Evolutionary conservation across 2,888 invertebrate species (phyloP).

Genomic region (Zygogramma bicolorata): DNA sequence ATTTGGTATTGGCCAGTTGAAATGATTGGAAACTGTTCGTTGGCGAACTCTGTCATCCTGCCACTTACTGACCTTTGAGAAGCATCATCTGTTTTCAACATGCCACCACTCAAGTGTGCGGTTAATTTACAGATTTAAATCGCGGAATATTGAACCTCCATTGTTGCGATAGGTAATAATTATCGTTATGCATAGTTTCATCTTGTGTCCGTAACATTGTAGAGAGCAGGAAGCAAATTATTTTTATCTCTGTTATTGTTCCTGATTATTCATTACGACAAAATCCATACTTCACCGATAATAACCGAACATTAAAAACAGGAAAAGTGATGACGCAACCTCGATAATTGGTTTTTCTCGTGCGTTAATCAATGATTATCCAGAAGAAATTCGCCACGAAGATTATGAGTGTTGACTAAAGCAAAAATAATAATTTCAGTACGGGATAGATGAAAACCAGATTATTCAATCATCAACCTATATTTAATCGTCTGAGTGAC

Average conservation of each 20-base stretch:
- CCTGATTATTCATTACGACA: constrained; percentile 31
- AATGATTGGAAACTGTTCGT: no score
- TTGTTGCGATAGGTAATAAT: constrained; percentile 10
- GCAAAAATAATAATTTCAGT: not conserved
- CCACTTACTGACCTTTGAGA: no score
- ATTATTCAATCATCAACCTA: no score
- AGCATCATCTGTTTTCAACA: not conserved
- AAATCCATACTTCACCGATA: constrained; percentile 32
- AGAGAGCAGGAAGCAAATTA: constrained; percentile 28
- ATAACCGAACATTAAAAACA: constrained; percentile 19
- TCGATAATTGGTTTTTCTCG: not conserved
- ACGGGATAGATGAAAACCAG: no score
- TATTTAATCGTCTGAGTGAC: no score
- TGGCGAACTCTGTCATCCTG: no score
- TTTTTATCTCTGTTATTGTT: constrained; percentile 34
- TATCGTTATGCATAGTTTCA: constrained; percentile 11
- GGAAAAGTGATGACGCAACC: constrained; percentile 13
- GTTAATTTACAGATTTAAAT: not conserved
- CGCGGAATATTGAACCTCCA: constrained; percentile 3
- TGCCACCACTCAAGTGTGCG: not conserved
- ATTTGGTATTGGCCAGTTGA: no score
- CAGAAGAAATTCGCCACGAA: not conserved
- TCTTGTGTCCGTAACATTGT: constrained; percentile 19
- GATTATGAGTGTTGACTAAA: not conserved
- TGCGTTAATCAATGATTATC: not conserved